These are phyloP conservation scores for Menidia menidia DNA, from an alignment of 2,797 vertebrate genomes.

Conservation along the genomic window DNA sequence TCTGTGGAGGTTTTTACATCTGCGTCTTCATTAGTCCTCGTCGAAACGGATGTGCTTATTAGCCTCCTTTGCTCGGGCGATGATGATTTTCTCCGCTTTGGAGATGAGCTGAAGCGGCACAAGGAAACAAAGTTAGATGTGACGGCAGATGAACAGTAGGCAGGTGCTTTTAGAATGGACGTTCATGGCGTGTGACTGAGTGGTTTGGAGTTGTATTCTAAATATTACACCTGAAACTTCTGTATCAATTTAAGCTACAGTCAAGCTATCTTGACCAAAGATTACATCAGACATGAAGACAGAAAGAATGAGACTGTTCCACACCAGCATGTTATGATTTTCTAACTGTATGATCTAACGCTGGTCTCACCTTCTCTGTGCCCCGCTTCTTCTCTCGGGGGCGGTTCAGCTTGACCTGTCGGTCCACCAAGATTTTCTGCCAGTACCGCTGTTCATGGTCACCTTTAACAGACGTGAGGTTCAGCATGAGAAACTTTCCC, in stretches of 20 bases:
- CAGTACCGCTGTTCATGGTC: conserved; percentile 96
- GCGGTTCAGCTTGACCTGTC: conserved; percentile 96
- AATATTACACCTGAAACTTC: neutral
- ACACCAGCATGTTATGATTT: no score
- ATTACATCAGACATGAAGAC: neutral
- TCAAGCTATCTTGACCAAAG: neutral
- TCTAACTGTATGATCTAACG: neutral
- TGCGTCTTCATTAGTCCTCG: conserved; percentile 78
- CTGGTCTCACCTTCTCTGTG: conserved; percentile 89
- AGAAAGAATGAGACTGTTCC: neutral
- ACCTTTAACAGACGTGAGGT: conserved; percentile 74
- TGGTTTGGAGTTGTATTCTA: neutral
- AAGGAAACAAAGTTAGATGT: conserved; percentile 32
- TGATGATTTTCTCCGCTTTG: conserved; percentile 95
- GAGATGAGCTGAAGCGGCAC: conserved; percentile 85
- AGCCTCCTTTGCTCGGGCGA: conserved; percentile 89
- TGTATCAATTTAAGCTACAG: neutral
- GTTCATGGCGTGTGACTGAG: neutral
- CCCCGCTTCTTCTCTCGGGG: conserved; percentile 96
- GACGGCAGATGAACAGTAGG: neutral
- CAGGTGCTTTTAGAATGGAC: neutral
- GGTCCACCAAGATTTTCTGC: conserved; percentile 99
- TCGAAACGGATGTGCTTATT: conserved; percentile 92
- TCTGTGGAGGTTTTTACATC: neutral
- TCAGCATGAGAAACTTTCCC: conserved; percentile 20